Evolutionary conservation across 2,797 vertebrate species (phyloP).

Genomic region (Protosalanx chinensis): DNA sequence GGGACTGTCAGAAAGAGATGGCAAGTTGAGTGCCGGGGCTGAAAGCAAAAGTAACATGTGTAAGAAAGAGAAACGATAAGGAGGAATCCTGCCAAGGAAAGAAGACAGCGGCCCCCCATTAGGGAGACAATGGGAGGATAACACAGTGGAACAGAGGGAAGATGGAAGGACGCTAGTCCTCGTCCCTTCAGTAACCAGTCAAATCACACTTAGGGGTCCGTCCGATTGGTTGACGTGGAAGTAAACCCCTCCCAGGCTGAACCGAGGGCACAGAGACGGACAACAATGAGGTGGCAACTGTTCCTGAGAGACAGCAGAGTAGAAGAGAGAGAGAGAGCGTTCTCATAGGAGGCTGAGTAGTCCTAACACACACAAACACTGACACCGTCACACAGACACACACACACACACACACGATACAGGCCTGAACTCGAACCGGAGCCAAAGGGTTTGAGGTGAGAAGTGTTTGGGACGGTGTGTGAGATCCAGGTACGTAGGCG

Average conservation of each 20-base stretch:
- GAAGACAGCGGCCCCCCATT: neutral
- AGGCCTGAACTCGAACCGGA: too few species aligned
- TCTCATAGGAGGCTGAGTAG: too few species aligned
- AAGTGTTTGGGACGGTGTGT: too few species aligned
- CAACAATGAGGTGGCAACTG: neutral
- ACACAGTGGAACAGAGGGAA: neutral
- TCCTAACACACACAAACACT: too few species aligned
- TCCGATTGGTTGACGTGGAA: too few species aligned
- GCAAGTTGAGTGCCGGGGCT: neutral
- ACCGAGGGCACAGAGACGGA: neutral
- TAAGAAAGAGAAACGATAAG: neutral
- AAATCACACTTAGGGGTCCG: neutral
- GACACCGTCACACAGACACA: too few species aligned
- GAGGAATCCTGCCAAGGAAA: neutral
- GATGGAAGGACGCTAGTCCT: neutral
- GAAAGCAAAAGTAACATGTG: conserved; percentile 5
- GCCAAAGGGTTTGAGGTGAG: too few species aligned
- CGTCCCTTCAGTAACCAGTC: neutral
- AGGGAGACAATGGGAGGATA: neutral
- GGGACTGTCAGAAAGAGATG: neutral
- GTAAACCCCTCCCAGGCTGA: too few species aligned
- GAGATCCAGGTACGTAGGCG: too few species aligned
- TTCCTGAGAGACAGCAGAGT: neutral
- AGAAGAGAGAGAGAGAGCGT: neutral
- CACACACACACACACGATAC: too few species aligned